These are phyloP conservation scores for Listronotus bonariensis DNA, from an alignment of 1,140 invertebrate genomes.

Conservation along the genomic window DNA sequence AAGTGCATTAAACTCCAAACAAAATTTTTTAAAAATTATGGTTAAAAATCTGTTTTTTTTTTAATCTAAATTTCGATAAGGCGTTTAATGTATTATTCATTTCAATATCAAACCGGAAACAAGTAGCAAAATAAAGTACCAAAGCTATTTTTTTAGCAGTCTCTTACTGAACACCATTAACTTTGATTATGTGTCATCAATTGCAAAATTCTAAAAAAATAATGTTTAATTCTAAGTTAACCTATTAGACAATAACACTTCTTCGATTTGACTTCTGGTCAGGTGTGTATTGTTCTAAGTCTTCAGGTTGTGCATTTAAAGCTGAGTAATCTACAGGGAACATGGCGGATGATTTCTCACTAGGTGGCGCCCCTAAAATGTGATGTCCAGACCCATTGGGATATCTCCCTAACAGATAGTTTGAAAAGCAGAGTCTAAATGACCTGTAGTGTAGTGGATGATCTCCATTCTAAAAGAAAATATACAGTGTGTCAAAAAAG, in stretches of 20 bases:
- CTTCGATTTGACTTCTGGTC: constrained; percentile 70
- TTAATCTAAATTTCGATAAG: too few relatives aligned
- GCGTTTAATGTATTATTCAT: too few relatives aligned
- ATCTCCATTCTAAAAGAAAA: constrained; percentile 67
- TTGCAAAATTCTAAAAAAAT: constrained; percentile 4
- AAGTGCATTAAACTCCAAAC: too few relatives aligned
- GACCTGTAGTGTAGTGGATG: constrained; percentile 65
- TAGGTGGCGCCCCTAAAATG: constrained; percentile 66
- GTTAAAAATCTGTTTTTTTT: too few relatives aligned
- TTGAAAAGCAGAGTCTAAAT: constrained; percentile 71
- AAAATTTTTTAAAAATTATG: too few relatives aligned
- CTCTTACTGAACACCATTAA: constrained; percentile 2
- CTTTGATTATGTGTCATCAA: background rate
- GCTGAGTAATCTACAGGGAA: constrained; percentile 77
- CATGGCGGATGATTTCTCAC: constrained; percentile 59
- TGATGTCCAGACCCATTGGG: constrained; percentile 75
- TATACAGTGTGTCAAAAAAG: too few relatives aligned
- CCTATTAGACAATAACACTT: constrained; percentile 68
- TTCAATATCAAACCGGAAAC: too few relatives aligned
- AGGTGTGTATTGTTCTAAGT: constrained; percentile 70
- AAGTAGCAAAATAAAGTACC: background rate
- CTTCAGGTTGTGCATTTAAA: constrained; percentile 69
- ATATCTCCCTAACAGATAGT: constrained; percentile 71
- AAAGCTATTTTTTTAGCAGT: background rate
- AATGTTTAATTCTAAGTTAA: constrained; percentile 6